A percentile compares a stretch with the other conserved stretches of the same genome.
These are phyloP conservation scores for Pissodes strobi DNA, from an alignment of 1,140 invertebrate genomes.

Conservation along the genomic window DNA sequence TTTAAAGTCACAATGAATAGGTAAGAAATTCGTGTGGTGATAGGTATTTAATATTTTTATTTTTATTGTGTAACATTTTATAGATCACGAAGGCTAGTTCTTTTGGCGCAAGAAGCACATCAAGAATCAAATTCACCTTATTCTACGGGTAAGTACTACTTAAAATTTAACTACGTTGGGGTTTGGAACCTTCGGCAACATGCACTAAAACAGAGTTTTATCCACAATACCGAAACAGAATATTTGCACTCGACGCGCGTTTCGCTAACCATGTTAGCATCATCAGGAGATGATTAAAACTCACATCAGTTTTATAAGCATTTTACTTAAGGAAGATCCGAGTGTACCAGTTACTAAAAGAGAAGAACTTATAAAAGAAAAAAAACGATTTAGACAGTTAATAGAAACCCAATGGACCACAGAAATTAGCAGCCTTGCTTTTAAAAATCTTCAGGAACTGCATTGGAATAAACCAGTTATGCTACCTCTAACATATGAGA, in stretches of 20 bases:
- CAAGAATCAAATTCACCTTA: too few relatives aligned
- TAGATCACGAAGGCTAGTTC: not conserved
- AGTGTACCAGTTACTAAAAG: slow-evolving; percentile 4
- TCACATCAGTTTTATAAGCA: slow-evolving; percentile 11
- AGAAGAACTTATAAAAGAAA: slow-evolving; percentile 25
- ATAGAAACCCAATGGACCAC: slow-evolving; percentile 33
- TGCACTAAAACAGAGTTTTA: too few relatives aligned
- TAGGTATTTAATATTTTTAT: not conserved
- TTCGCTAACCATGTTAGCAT: too few relatives aligned
- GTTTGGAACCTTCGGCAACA: too few relatives aligned
- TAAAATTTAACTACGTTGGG: too few relatives aligned
- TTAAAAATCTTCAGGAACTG: slow-evolving; percentile 37
- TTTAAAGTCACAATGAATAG: too few relatives aligned
- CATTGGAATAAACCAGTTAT: slow-evolving; percentile 35
- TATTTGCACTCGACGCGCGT: too few relatives aligned
- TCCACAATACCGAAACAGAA: too few relatives aligned
- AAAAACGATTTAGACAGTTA: slow-evolving; percentile 29
- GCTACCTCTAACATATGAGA: slow-evolving; percentile 36
- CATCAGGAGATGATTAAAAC: too few relatives aligned
- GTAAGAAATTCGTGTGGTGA: too few relatives aligned
- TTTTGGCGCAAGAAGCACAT: too few relatives aligned
- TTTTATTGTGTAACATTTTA: not conserved
- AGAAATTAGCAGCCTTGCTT: slow-evolving; percentile 34
- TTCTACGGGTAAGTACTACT: too few relatives aligned
- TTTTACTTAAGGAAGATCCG: slow-evolving; percentile 27